phyloP scores from a whole-genome alignment of 1,140 invertebrate genomes.

The Drosophila punjabiensis region DNA sequence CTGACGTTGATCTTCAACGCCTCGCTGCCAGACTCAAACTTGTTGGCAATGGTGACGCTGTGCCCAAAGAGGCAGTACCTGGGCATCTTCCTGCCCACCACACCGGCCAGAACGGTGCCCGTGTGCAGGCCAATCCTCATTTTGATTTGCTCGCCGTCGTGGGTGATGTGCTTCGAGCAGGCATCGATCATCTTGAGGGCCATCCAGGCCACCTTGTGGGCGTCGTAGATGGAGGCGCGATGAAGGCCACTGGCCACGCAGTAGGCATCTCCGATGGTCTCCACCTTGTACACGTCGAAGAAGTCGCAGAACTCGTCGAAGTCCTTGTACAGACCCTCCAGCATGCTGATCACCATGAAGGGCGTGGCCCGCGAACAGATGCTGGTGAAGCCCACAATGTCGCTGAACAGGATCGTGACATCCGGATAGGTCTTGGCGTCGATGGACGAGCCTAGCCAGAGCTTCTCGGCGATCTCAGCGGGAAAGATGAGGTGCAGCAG shows the following conservation, averaged over 20 bases:
- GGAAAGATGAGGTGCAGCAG: slow-evolving; percentile 97
- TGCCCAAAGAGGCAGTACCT: slow-evolving; percentile 96
- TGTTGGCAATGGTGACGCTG: slow-evolving; percentile 97
- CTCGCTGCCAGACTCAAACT: slow-evolving; percentile 97
- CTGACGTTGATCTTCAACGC: slow-evolving; percentile 96
- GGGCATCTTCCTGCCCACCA: slow-evolving; percentile 96
- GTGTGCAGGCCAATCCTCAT: slow-evolving; percentile 98
- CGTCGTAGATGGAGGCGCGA: slow-evolving; percentile 90
- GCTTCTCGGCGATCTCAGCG: slow-evolving; percentile 95
- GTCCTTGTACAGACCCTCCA: slow-evolving; percentile 95
- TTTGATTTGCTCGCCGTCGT: slow-evolving; percentile 96
- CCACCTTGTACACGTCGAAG: slow-evolving; percentile 97
- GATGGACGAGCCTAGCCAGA: slow-evolving; percentile 95
- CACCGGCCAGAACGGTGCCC: slow-evolving; percentile 94
- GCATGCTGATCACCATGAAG: slow-evolving; percentile 97
- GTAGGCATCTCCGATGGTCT: slow-evolving; percentile 98
- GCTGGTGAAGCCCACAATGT: slow-evolving; percentile 98
- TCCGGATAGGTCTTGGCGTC: slow-evolving; percentile 96
- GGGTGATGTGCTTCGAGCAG: slow-evolving; percentile 93
- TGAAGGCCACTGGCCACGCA: slow-evolving; percentile 97
- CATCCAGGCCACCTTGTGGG: slow-evolving; percentile 98
- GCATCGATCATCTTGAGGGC: slow-evolving; percentile 94
- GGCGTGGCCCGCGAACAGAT: slow-evolving; percentile 96
- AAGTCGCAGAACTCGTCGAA: slow-evolving; percentile 96
- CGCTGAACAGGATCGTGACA: slow-evolving; percentile 97